These are phyloP conservation scores for Mycteria americana DNA, from an alignment of 2,797 vertebrate species.

Conservation along the genomic window DNA sequence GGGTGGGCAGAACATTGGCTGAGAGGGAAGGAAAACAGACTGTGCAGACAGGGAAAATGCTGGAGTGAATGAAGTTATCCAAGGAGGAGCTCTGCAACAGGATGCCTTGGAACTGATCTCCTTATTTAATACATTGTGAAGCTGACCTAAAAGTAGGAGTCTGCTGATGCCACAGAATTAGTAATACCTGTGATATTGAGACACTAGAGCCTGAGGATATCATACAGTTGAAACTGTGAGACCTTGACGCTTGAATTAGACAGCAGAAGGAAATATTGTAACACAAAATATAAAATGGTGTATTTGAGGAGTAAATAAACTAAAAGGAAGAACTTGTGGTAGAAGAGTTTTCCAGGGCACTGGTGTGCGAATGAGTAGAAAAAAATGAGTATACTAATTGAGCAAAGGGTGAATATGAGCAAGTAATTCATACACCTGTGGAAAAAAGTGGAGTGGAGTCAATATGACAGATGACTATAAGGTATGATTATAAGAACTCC, in stretches of 20 bases:
- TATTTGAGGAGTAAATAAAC: background rate
- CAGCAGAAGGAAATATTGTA: background rate
- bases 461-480: background rate
- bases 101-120: background rate
- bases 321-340: background rate
- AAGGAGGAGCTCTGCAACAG: background rate
- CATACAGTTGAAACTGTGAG: background rate
- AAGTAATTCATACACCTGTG: background rate
- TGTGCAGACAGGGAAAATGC: background rate
- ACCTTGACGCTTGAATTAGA: background rate
- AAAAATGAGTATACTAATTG: background rate
- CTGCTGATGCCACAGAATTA: background rate
- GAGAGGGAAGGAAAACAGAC: background rate
- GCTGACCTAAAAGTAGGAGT: background rate
- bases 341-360: background rate
- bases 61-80: background rate
- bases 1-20: background rate
- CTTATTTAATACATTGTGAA: background rate
- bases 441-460: background rate
- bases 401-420: background rate
- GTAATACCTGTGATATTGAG: background rate
- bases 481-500: background rate
- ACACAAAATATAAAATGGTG: background rate
- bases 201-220: background rate
- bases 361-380: background rate